Percentiles rank a stretch among this genome's conserved stretches.
Evolutionary conservation across 2,113 vertebrate species (phyloP).

Genomic region (Talpa occidentalis): DNA sequence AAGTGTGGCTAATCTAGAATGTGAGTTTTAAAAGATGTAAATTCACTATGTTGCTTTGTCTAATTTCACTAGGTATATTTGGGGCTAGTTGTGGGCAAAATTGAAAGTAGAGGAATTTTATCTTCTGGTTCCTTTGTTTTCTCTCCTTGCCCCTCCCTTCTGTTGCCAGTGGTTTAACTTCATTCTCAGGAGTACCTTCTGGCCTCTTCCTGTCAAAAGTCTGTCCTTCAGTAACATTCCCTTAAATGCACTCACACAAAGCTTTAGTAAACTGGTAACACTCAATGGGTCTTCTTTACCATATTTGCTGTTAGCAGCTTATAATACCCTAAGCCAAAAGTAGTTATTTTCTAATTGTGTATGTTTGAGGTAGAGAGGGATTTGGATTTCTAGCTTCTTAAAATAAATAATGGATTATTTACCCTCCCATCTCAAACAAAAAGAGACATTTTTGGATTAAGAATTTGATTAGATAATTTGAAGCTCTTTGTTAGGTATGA

Average conservation of each 20-base stretch:
- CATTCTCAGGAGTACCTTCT: neutral
- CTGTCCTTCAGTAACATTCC: neutral
- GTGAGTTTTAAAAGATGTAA: neutral
- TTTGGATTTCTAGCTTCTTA: slow-evolving; percentile 35
- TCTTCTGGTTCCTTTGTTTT: neutral
- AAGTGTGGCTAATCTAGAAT: neutral
- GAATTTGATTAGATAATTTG: slow-evolving; percentile 54
- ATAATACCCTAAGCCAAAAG: neutral
- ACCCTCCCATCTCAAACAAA: neutral
- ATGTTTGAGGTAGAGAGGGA: neutral
- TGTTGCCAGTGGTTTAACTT: neutral
- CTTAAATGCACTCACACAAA: neutral
- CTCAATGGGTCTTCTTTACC: neutral
- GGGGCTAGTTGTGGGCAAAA: neutral
- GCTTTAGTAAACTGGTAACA: slow-evolving; percentile 6
- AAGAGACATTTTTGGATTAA: slow-evolving; percentile 25
- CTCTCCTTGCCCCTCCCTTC: neutral
- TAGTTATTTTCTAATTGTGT: slow-evolving; percentile 28
- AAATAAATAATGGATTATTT: slow-evolving; percentile 36
- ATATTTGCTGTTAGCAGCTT: slow-evolving; percentile 38
- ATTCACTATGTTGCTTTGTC: neutral
- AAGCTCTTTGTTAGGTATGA: slow-evolving; percentile 36
- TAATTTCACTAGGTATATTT: neutral
- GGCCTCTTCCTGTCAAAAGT: neutral
- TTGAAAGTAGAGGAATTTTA: neutral